Evolutionary conservation across 2,888 invertebrate species (phyloP), one percentile per base, ranked within the genome.

Genomic region (Polydrusus tereticollis): DNA sequence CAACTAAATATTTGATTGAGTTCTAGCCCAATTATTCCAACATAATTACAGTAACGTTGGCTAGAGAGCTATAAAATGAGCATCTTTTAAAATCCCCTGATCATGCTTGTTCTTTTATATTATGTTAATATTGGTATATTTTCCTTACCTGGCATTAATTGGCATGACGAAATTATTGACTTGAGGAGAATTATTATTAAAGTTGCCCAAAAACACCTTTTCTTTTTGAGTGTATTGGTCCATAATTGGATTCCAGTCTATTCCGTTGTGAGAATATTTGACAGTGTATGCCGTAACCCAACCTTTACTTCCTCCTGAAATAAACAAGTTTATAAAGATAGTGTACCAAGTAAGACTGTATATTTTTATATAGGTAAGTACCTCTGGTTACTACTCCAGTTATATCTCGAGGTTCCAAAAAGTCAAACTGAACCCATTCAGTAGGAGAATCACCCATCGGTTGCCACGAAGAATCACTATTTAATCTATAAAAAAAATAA

Each of bases 281-380:
- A 96, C 87, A 78, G 89, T 90, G 86, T 91, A 96, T 0, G 91
- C 87, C 1, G 90, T 90, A 1, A 95, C 93, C 93, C 93, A 95
- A 16, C 91, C 91, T 47, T 88, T 86, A 0, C 89, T 86, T 0
- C 92, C 91, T 12, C 92, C 93, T 73, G 41, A 12, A 33, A 67
- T 2, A 38, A 38, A 14, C 47, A 16, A n/a, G n/a, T n/a, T n/a
- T n/a, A n/a, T n/a, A n/a, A n/a, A n/a, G n/a, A n/a, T n/a, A n/a
- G n/a, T n/a, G n/a, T n/a, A n/a, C n/a, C n/a, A n/a, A n/a, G n/a
- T n/a, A n/a, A n/a, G n/a, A n/a, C n/a, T n/a, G n/a, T 29, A 29
- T 29, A 29, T 5, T 4, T 29, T 16, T 36, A 8, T 10, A 33
- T 21, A 63, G 8, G 29, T 59, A 58, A 7, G 3, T 65, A 69